Percentiles rank a stretch among this genome's conserved stretches.
These are phyloP conservation scores for Athalia cordata DNA, from an alignment of 2,888 invertebrate species.

Conservation along the genomic window DNA sequence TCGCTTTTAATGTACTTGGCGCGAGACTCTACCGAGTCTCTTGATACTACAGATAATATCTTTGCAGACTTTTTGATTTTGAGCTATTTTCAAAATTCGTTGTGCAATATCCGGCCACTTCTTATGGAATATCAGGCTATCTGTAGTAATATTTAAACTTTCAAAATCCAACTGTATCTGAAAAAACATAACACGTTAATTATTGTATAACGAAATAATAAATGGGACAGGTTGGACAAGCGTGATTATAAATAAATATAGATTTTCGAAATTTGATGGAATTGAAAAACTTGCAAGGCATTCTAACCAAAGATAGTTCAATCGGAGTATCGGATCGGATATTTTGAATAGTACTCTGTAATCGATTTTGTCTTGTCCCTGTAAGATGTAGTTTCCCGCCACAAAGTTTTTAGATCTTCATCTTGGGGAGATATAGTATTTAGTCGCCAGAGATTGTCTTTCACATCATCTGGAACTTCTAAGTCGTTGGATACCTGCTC, in stretches of 20 bases:
- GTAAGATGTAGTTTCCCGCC: constrained; percentile 25
- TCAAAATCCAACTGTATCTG: neutral
- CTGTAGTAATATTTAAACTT: neutral
- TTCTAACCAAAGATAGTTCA: constrained; percentile 37
- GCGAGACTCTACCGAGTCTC: neutral
- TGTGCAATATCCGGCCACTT: constrained; percentile 1
- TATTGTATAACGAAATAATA: neutral
- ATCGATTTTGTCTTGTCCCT: constrained; percentile 19
- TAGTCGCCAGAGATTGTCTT: neutral
- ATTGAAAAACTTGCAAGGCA: neutral
- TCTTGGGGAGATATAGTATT: constrained; percentile 40
- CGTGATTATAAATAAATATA: too few species aligned
- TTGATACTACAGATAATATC: neutral
- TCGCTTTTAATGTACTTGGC: too few species aligned
- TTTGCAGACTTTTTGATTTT: neutral
- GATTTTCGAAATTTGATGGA: neutral
- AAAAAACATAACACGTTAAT: neutral
- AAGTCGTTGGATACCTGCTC: constrained; percentile 8
- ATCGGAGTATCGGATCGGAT: constrained; percentile 42
- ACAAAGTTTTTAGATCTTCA: constrained; percentile 27
- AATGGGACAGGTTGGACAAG: too few species aligned
- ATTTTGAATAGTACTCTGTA: constrained; percentile 27
- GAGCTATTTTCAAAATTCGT: neutral
- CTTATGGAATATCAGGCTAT: neutral
- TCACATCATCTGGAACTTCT: neutral